Conservation (phyloP, 2,888 invertebrate species). For the Syrista parreyssii region DNA sequence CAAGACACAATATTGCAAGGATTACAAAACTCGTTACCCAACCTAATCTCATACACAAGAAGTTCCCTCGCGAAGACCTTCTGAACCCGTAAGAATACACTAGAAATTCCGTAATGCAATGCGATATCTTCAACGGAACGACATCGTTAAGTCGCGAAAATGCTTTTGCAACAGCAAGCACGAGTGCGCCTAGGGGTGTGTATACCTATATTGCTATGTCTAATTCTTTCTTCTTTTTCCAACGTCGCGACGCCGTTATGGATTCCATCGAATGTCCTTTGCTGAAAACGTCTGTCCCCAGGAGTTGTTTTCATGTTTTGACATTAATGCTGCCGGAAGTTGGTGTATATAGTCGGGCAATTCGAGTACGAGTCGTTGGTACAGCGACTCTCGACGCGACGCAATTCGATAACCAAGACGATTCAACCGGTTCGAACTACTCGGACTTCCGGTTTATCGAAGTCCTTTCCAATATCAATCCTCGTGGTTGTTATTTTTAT, state of each 20-base stretch:
- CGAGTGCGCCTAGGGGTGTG: neutral
- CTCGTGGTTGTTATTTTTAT: neutral
- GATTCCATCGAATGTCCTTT: neutral
- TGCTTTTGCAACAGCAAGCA: neutral
- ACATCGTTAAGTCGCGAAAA: neutral
- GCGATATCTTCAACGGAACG: neutral
- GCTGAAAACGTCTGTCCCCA: neutral
- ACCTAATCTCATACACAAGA: neutral
- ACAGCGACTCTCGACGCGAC: neutral
- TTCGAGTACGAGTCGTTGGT: neutral
- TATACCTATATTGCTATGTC: neutral
- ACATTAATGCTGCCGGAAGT: neutral
- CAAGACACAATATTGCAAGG: neutral
- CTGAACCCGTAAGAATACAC: neutral
- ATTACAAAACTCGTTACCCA: neutral
- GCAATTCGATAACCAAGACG: neutral
- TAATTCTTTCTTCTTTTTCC: neutral
- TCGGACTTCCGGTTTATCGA: slow-evolving; percentile 30
- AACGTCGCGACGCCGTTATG: neutral
- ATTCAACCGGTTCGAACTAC: neutral
- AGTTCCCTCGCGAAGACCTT: neutral
- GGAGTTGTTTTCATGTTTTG: neutral
- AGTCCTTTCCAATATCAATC: slow-evolving; percentile 20
- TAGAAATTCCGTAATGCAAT: neutral
- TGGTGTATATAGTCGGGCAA: neutral